A percentile compares a stretch with the other conserved stretches of the same genome.
Evolutionary conservation across 1,140 invertebrate species (phyloP).

Genomic region (Apis laboriosa): DNA sequence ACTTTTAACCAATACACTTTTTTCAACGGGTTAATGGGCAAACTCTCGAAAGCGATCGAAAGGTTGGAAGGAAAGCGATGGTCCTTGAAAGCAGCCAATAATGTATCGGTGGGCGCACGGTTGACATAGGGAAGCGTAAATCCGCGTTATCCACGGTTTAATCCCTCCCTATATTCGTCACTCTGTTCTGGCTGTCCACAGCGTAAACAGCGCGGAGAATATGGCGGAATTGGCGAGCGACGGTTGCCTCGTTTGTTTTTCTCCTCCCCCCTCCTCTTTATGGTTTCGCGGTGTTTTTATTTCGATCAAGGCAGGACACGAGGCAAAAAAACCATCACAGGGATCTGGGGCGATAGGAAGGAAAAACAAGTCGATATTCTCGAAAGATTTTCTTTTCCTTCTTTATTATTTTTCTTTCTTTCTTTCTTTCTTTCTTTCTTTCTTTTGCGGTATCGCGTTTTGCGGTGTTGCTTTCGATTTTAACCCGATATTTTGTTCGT

Average conservation of each 20-base stretch:
- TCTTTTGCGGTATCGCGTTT: not conserved
- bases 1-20: no score
- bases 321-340: not conserved
- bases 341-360: not conserved
- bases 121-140: not conserved
- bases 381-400: no score
- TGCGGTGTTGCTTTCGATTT: not conserved
- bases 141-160: conserved; percentile 7
- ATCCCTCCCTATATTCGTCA: conserved; percentile 2
- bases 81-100: not conserved
- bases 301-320: not conserved
- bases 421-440: not conserved
- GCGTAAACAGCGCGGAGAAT: conserved; percentile 13
- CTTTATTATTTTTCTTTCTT: no score
- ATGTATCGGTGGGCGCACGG: not conserved
- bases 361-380: not conserved
- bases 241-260: conserved; percentile 14
- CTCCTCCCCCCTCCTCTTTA: not conserved
- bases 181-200: not conserved
- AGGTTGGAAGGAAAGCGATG: conserved; percentile 4
- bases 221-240: conserved; percentile 1
- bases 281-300: conserved; percentile 19
- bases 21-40: no score
- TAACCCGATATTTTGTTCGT: not conserved
- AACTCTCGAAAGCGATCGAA: not conserved